Evolutionary conservation across 2,888 invertebrate species (phyloP).

Genomic region (Ctenicera cuprea): DNA sequence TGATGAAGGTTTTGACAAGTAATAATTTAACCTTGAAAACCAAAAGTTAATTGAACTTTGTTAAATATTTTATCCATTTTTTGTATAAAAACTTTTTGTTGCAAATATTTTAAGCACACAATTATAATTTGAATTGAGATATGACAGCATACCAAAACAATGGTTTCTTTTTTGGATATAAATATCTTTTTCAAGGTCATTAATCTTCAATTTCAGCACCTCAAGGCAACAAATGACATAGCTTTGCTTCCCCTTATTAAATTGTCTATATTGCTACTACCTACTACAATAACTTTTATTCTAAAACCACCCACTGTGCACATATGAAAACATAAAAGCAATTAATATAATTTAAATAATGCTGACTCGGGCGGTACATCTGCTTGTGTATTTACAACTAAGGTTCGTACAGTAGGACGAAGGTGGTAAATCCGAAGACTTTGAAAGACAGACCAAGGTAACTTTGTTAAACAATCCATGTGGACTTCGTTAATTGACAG

Average conservation of each 20-base stretch:
- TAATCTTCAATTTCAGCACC: slow-evolving; percentile 23
- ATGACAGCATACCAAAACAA: neutral
- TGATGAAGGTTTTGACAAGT: slow-evolving; percentile 24
- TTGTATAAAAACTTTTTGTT: neutral
- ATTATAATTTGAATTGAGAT: slow-evolving; percentile 6
- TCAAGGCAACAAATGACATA: slow-evolving; percentile 23
- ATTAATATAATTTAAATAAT: slow-evolving; percentile 25
- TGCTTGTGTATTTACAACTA: slow-evolving; percentile 4
- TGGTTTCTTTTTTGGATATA: neutral
- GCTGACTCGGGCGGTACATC: slow-evolving; percentile 11
- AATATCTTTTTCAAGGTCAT: slow-evolving; percentile 3
- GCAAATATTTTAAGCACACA: neutral
- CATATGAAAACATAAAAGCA: slow-evolving; percentile 16
- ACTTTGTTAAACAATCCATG: slow-evolving; percentile 37
- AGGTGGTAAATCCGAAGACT: slow-evolving; percentile 17
- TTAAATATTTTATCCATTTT: neutral
- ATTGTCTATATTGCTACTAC: slow-evolving; percentile 13
- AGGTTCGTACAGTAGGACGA: slow-evolving; percentile 18
- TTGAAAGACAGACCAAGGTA: slow-evolving; percentile 41
- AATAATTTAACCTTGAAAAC: slow-evolving; percentile 13
- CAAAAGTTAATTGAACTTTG: slow-evolving; percentile 27
- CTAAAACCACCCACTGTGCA: slow-evolving; percentile 13
- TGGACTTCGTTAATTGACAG: slow-evolving; percentile 42
- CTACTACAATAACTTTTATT: slow-evolving; percentile 22
- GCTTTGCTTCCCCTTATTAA: slow-evolving; percentile 23